Evolutionary conservation across 2,888 invertebrate genomes (phyloP).

Genomic region (Limnephilus lunatus): DNA sequence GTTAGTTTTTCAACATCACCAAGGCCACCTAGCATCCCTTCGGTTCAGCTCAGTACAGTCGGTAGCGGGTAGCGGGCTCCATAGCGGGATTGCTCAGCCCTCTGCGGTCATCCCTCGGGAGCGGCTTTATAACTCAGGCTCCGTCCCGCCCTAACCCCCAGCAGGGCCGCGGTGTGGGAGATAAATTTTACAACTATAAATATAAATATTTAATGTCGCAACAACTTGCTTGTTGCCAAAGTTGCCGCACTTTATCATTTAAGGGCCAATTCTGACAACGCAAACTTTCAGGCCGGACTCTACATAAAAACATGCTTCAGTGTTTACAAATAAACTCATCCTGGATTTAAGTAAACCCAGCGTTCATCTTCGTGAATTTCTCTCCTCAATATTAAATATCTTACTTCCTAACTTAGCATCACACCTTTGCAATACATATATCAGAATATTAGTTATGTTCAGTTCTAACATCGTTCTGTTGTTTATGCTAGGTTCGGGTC

Average conservation of each 20-base stretch:
- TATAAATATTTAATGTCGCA: conserved; percentile 35
- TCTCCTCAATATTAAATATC: no score
- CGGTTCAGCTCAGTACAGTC: background rate
- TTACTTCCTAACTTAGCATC: no score
- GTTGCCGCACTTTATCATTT: conserved; percentile 23
- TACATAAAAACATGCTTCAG: background rate
- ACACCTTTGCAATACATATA: no score
- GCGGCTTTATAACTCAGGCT: conserved; percentile 33
- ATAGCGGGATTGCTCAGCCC: background rate
- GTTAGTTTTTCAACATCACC: background rate
- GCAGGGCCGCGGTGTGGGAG: background rate
- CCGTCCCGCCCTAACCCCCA: background rate
- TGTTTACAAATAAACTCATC: background rate
- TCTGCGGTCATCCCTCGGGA: conserved; percentile 15
- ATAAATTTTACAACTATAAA: conserved; percentile 38
- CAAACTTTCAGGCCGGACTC: background rate
- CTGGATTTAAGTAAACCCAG: background rate
- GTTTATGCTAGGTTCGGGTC: no score
- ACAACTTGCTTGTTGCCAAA: conserved; percentile 3
- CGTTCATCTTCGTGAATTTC: no score
- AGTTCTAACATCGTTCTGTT: no score
- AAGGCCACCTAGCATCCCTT: background rate
- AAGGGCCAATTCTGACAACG: background rate
- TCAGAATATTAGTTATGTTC: no score
- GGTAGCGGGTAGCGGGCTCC: background rate